Evolutionary conservation across 2,797 vertebrate species (phyloP).

Genomic region (Euthynnus affinis): DNA sequence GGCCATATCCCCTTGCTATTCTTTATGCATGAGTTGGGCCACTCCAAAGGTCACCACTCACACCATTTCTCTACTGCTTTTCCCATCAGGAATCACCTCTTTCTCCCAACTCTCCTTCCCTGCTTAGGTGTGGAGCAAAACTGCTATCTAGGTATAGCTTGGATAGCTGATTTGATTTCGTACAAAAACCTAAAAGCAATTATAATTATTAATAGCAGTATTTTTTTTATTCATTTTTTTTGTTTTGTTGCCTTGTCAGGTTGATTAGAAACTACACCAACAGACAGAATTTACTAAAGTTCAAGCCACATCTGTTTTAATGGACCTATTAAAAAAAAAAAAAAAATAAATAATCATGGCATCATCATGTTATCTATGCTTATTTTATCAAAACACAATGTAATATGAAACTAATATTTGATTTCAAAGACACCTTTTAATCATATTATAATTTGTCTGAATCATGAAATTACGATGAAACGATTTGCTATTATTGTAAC

Average conservation of each 20-base stretch:
- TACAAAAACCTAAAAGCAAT: neutral
- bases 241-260: neutral
- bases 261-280: neutral
- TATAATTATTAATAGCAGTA: neutral
- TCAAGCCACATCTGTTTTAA: too few relatives aligned
- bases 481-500: neutral
- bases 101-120: constrained; percentile 35
- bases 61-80: constrained; percentile 23
- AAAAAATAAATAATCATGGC: too few relatives aligned
- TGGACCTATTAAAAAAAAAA: too few relatives aligned
- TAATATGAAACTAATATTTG: too few relatives aligned
- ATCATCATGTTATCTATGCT: too few relatives aligned
- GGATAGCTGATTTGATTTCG: neutral
- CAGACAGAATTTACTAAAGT: too few relatives aligned
- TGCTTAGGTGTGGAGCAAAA: constrained; percentile 16
- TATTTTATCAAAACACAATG: too few relatives aligned
- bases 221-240: neutral
- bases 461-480: neutral
- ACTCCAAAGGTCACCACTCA: constrained; percentile 67
- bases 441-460: neutral
- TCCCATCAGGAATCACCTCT: constrained; percentile 46
- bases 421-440: neutral
- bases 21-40: constrained; percentile 83
- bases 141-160: neutral
- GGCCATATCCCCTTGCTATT: constrained; percentile 71